Base-by-base conservation (phyloP, 2,113 vertebrate genomes). In the Cepphus grylle region DNA sequence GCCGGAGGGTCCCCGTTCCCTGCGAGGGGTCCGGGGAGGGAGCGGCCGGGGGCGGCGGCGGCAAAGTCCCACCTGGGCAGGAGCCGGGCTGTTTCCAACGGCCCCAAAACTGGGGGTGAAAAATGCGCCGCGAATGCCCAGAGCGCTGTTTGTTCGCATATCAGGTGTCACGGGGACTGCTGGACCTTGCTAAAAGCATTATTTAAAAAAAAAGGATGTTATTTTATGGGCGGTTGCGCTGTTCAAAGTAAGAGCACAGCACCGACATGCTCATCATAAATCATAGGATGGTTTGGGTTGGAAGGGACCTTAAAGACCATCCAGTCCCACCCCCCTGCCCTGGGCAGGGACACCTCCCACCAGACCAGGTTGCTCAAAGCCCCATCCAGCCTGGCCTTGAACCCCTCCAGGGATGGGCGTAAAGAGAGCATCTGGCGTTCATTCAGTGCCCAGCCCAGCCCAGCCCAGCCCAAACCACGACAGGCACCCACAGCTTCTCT, bases 131-230 rank as follows among this genome's bases (percentile, higher is more conserved):
- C 1, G 36, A 2, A 50, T 11, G n/a, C 38, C 6, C 27, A 0
- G 19, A 5, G 1, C 1, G 49, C 38, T 11, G 49, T 9, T 36
- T 22, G 0, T 20, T 38, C 3, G 38, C 13, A 0, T 2, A 0
- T 38, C 29, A 1, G 49, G 17, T 16, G 74, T 8, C 29, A 3
- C 20, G 21, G 53, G 26, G 6, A 12, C 25, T 42, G 25, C 11
- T 38, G 52, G n/a, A 15, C 40, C 23, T 47, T 36, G 32, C 43
- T 22, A 17, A 55, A 55, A 50, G 19, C 11, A 1, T 40, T 19
- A 0, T 29, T 74, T 45, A 3, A n/a, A 19, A 70, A 29, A 34
- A 53, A 3, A 12, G 17, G 32, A 53, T 5, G 27, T 12, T 32
- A 0, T 18, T 36, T 38, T 6, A 4, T 6, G 6, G 16, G 62